These are phyloP conservation scores for Trachymyrmex septentrionalis DNA, from an alignment of 1,140 invertebrate species.

Conservation along the genomic window DNA sequence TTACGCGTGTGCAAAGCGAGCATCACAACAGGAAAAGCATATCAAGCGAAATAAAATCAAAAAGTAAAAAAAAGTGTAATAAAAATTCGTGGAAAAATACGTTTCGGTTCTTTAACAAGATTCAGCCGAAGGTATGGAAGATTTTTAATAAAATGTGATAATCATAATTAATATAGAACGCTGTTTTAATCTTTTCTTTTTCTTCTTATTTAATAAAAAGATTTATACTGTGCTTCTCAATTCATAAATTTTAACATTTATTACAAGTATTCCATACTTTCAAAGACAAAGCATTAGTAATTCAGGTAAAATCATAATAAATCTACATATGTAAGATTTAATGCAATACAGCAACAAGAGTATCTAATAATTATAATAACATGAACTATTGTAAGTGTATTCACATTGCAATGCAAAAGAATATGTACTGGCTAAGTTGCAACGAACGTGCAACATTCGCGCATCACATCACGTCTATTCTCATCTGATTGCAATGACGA, in stretches of 20 bases:
- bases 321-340: not conserved
- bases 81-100: not conserved
- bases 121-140: not conserved
- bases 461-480: not conserved
- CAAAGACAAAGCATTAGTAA: no score
- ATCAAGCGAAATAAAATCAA: conserved; percentile 38
- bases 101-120: not conserved
- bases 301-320: not conserved
- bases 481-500: not conserved
- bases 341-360: not conserved
- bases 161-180: not conserved
- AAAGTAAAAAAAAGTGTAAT: not conserved
- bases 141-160: not conserved
- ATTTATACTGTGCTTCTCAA: not conserved
- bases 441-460: conserved; percentile 42
- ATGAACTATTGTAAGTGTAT: conserved; percentile 40
- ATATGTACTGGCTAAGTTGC: not conserved
- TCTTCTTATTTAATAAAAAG: not conserved
- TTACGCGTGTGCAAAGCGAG: conserved; percentile 33
- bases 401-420: conserved; percentile 8
- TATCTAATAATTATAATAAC: conserved; percentile 1
- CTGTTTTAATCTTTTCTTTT: not conserved
- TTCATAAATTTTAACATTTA: not conserved
- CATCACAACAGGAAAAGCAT: conserved; percentile 22
- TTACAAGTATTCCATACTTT: not conserved